A percentile compares a stretch with the other conserved stretches of the same genome.
These are phyloP conservation scores for Telmatherina bonti DNA, from an alignment of 2,797 vertebrate species.

Conservation along the genomic window DNA sequence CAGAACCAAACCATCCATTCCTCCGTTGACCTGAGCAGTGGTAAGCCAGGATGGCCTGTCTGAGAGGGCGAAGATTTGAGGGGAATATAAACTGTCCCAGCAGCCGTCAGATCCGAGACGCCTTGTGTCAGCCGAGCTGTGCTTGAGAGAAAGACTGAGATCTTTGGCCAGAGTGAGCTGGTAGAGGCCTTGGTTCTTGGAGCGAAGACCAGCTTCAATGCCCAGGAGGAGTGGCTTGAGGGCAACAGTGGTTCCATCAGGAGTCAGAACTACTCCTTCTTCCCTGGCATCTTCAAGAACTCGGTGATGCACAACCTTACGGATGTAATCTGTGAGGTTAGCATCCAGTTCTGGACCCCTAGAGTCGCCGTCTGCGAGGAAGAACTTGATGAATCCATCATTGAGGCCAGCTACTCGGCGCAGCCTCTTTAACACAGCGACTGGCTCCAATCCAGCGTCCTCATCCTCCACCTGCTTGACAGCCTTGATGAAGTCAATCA, in stretches of 20 bases:
- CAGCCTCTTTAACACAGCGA: constrained; percentile 56
- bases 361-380: constrained; percentile 54
- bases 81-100: constrained; percentile 85
- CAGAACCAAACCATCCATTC: constrained; percentile 87
- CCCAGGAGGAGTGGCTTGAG: constrained; percentile 84
- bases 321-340: constrained; percentile 61
- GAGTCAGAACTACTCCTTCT: constrained; percentile 83
- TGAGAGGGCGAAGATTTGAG: constrained; percentile 82
- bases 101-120: constrained; percentile 83
- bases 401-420: constrained; percentile 56
- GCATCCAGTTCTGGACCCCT: constrained; percentile 25
- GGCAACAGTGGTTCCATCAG: constrained; percentile 89
- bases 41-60: constrained; percentile 73
- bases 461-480: constrained; percentile 76
- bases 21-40: constrained; percentile 85
- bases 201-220: constrained; percentile 81
- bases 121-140: background rate
- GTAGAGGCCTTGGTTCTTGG: constrained; percentile 50
- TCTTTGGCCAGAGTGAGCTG: constrained; percentile 78
- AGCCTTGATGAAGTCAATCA: constrained; percentile 79
- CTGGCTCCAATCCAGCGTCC: constrained; percentile 15
- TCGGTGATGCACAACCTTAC: constrained; percentile 57
- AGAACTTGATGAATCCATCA: constrained; percentile 48
- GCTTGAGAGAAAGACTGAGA: constrained; percentile 72
- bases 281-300: constrained; percentile 66